phyloP scores from a whole-genome alignment of 2,888 invertebrate species.

The Brachypterus glaber region DNA sequence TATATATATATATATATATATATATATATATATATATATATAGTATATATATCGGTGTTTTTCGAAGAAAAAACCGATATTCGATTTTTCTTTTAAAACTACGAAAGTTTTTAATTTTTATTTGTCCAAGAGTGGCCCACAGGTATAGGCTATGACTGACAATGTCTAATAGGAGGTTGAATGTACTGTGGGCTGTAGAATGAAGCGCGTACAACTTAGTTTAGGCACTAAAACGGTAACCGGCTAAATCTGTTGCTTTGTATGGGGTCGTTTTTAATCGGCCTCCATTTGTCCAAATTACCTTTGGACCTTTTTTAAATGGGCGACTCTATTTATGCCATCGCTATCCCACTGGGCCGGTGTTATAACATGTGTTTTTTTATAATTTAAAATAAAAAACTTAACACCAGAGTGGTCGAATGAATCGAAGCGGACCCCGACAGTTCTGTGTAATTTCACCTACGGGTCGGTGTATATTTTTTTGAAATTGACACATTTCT shows the following conservation, averaged over 20 bases:
- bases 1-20: too few species aligned
- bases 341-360: constrained; percentile 24
- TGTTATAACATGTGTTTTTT: constrained; percentile 39
- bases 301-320: constrained; percentile 22
- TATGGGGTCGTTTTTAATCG: constrained; percentile 42
- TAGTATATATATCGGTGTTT: too few species aligned
- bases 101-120: too few species aligned
- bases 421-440: constrained; percentile 32
- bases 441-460: constrained; percentile 31
- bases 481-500: constrained; percentile 5
- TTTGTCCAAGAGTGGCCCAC: too few species aligned
- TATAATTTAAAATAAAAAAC: constrained; percentile 37
- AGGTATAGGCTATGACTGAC: too few species aligned
- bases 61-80: too few species aligned
- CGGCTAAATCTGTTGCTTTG: constrained; percentile 33
- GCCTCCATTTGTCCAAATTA: constrained; percentile 31
- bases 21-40: too few species aligned
- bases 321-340: constrained; percentile 10
- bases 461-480: constrained; percentile 20
- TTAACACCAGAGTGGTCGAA: constrained; percentile 38
- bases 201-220: constrained; percentile 4
- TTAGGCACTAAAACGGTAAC: constrained; percentile 8
- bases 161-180: too few species aligned
- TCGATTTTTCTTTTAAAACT: too few species aligned
- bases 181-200: too few species aligned